Evolutionary conservation across 2,113 vertebrate genomes (phyloP).

Genomic region (Phasianus colchicus): DNA sequence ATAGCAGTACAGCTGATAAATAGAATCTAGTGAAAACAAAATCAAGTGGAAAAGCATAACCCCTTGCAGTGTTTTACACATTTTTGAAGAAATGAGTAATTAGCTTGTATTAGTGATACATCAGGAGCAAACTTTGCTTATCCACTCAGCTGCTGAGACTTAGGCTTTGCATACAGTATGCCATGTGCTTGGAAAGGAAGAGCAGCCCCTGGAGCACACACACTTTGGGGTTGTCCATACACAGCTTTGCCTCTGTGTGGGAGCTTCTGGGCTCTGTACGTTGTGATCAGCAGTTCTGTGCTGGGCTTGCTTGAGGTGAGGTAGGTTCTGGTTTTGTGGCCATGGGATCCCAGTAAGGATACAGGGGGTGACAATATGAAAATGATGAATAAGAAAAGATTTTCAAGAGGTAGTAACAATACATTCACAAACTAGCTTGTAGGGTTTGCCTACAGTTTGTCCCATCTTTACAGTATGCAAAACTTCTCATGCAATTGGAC

Average conservation of each 20-base stretch:
- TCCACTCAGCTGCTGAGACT: not conserved
- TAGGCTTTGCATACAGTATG: not conserved
- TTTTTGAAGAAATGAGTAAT: not conserved
- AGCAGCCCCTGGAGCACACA: not conserved
- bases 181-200: not conserved
- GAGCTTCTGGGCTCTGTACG: not conserved
- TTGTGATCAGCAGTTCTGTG: not conserved
- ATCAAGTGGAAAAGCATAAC: not conserved
- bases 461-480: not conserved
- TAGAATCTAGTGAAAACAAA: not conserved
- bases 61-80: not conserved
- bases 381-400: not conserved
- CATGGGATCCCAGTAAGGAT: not conserved
- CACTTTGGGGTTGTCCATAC: not conserved
- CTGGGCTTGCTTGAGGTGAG: not conserved
- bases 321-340: not conserved
- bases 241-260: not conserved
- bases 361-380: not conserved
- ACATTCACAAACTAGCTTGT: not conserved
- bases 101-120: not conserved
- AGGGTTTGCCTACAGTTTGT: not conserved
- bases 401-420: not conserved
- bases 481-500: not conserved
- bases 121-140: not conserved
- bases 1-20: not conserved